Conservation (phyloP, 2,113 vertebrate genomes). For the Orthochromis indermauri region DNA sequence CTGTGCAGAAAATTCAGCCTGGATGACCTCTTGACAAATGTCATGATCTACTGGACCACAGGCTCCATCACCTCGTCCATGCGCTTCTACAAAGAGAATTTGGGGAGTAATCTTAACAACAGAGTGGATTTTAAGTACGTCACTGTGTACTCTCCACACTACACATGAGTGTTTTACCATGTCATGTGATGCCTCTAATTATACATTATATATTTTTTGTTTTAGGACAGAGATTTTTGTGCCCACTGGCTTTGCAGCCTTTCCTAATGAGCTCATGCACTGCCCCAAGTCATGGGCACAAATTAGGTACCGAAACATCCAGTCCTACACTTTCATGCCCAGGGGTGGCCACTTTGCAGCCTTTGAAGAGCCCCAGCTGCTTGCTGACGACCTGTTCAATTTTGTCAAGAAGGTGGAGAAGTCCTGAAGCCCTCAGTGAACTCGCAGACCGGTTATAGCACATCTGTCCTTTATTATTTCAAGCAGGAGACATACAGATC, state of each 20-base stretch:
- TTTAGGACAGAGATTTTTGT: constrained; percentile 67
- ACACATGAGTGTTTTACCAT: not conserved
- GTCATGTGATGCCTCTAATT: not conserved
- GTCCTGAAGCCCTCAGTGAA: not conserved
- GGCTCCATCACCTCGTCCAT: constrained; percentile 79
- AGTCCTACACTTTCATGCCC: constrained; percentile 76
- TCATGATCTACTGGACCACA: constrained; percentile 89
- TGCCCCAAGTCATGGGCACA: constrained; percentile 69
- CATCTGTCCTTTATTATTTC: not conserved
- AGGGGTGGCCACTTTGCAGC: constrained; percentile 83
- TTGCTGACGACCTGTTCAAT: constrained; percentile 73
- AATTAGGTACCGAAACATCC: constrained; percentile 65
- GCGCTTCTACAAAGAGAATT: constrained; percentile 86
- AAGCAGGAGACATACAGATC: not conserved
- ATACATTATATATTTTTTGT: not conserved
- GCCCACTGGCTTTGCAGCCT: constrained; percentile 78
- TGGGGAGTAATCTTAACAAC: constrained; percentile 3
- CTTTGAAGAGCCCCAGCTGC: constrained; percentile 79
- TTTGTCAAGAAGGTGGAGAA: constrained; percentile 79
- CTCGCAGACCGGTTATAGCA: not conserved
- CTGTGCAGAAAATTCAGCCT: constrained; percentile 76
- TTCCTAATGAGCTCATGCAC: constrained; percentile 74
- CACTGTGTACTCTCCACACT: not conserved
- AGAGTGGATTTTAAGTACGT: constrained; percentile 60
- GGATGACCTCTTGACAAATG: constrained; percentile 81